Evolutionary conservation across 2,113 vertebrate genomes (phyloP).

Genomic region (Parotia lawesii): DNA sequence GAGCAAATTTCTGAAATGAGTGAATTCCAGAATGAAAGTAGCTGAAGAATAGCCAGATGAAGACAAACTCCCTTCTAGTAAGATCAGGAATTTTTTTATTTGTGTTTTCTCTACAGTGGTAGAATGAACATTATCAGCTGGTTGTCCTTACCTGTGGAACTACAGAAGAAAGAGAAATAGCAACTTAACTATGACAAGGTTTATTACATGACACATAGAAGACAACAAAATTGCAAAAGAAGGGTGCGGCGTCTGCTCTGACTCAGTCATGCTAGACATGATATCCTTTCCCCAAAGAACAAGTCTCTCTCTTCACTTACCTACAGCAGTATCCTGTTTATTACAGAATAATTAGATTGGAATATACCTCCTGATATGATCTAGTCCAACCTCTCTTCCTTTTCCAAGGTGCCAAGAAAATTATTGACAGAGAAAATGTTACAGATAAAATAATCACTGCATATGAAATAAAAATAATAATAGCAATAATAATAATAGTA

Average conservation of each 20-base stretch:
- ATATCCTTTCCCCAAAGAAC: background rate
- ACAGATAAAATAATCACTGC: background rate
- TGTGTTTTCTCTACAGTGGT: background rate
- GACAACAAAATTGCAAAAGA: background rate
- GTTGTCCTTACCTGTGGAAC: background rate
- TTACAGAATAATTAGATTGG: background rate
- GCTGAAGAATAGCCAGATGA: background rate
- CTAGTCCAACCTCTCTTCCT: accelerated
- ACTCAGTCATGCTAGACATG: background rate
- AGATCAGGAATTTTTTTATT: background rate
- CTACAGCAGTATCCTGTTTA: background rate
- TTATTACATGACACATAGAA: background rate
- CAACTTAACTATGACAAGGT: background rate
- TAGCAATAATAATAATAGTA: background rate
- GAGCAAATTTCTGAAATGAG: background rate
- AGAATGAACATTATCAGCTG: background rate
- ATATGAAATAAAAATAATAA: background rate
- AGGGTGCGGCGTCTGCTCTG: background rate
- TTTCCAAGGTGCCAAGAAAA: background rate
- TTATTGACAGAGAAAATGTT: background rate
- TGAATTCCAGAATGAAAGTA: background rate
- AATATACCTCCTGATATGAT: background rate
- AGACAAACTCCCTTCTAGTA: background rate
- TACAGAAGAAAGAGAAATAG: background rate
- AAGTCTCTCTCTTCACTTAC: background rate